These are phyloP conservation scores for Oxyruncus cristatus DNA, from an alignment of 2,113 vertebrate species.

Conservation along the genomic window DNA sequence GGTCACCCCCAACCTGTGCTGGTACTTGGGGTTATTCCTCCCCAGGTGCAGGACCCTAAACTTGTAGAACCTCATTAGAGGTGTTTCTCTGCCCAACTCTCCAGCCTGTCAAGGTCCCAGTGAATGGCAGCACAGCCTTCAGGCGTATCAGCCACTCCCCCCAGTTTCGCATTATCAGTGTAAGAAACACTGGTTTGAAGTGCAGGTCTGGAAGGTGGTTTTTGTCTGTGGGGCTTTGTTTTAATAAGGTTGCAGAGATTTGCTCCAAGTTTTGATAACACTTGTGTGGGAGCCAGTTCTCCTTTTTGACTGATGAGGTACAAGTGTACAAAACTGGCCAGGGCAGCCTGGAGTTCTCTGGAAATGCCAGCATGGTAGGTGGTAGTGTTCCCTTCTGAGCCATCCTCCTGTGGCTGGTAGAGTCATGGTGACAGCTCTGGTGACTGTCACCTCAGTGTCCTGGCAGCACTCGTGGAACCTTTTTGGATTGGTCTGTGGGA, in stretches of 20 bases:
- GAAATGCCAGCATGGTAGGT: neutral
- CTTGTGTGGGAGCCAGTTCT: neutral
- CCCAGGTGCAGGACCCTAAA: neutral
- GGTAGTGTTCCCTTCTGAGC: neutral
- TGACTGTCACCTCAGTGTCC: neutral
- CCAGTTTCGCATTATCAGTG: too few species aligned
- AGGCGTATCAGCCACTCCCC: neutral
- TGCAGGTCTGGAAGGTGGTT: neutral
- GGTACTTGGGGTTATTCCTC: neutral
- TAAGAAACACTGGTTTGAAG: neutral
- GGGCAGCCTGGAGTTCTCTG: neutral
- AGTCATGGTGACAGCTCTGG: neutral
- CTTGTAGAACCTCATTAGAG: neutral
- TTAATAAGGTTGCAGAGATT: neutral
- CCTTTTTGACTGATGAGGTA: neutral
- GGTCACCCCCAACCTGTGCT: neutral
- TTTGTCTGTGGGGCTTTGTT: neutral
- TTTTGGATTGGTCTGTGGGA: neutral
- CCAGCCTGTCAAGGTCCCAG: neutral
- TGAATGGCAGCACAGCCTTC: neutral
- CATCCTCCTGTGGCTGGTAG: fast-evolving
- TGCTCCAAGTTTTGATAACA: neutral
- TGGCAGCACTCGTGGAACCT: neutral
- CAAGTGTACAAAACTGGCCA: neutral
- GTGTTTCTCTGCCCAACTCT: neutral